Evolutionary conservation across 2,888 invertebrate genomes (phyloP).

Genomic region (Xiphydria camelus): DNA sequence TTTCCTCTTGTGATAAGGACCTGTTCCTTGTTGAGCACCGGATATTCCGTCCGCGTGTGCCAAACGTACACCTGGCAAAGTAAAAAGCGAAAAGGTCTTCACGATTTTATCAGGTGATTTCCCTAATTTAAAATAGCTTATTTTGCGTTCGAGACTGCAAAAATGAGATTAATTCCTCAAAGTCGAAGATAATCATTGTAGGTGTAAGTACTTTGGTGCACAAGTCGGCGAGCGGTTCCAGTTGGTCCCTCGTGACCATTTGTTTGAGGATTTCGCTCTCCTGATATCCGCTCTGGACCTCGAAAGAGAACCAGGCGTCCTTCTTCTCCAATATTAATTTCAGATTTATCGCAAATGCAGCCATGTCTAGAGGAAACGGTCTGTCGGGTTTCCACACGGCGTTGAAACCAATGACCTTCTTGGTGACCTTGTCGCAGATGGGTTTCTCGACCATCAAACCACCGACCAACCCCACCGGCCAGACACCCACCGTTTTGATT

Average conservation of each 20-base stretch:
- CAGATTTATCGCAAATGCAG: conserved; percentile 89
- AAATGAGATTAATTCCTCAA: too few relatives aligned
- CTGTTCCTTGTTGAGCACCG: conserved; percentile 74
- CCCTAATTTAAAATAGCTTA: not conserved
- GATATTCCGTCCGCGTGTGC: conserved; percentile 96
- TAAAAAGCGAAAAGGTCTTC: conserved; percentile 1
- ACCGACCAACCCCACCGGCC: conserved; percentile 96
- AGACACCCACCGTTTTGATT: conserved; percentile 83
- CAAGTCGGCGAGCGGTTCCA: conserved; percentile 89
- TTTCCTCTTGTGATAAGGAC: conserved; percentile 62
- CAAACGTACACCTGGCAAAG: conserved; percentile 84
- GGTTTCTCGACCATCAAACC: conserved; percentile 93
- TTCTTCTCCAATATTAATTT: conserved; percentile 72
- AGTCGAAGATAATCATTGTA: too few relatives aligned
- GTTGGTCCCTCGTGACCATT: conserved; percentile 68
- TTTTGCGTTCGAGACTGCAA: too few relatives aligned
- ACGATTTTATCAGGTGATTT: conserved; percentile 7
- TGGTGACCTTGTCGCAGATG: conserved; percentile 67
- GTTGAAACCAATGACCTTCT: conserved; percentile 67
- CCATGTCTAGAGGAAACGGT: conserved; percentile 97
- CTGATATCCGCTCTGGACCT: conserved; percentile 86
- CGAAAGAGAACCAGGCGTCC: conserved; percentile 78
- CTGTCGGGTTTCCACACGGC: conserved; percentile 88
- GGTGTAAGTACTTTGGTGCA: conserved; percentile 80
- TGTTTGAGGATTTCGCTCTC: conserved; percentile 83